Evolutionary conservation across 2,797 vertebrate species (phyloP), one percentile per base, ranked within the genome.

Genomic region (Eidolon dupreanum): DNA sequence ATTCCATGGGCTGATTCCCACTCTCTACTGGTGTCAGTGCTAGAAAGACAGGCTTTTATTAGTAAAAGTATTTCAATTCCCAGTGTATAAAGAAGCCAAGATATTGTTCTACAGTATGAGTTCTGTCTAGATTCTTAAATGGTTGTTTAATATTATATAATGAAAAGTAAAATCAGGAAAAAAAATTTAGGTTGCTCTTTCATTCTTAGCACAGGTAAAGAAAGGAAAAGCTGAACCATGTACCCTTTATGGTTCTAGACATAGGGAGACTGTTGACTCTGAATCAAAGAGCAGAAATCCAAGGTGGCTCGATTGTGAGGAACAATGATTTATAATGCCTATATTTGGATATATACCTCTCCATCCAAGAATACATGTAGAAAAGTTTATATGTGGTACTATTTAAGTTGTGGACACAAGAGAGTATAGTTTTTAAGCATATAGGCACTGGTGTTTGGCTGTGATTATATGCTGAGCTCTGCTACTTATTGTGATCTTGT

Each of bases 51-150:
- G 15, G 12, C 49, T 85, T 89, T 70, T 77, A 41, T 73, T 89
- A 79, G 16, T 74, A 31, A 33, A 68, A 46, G 1, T 59, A 74
- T 88, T 90, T 88, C 46, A 78, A 20, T 17, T 11, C 4, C 36
- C 33, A 41, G 28, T 8, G 9, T 75, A 74, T 61, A 82, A 86
- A 84, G 28, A 84, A 89, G 19, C 5, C 8, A 74, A 94, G 38
- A 24, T 53, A n/a, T 70, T 20, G 11, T 82, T 63, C 24, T 51
- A 31, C 11, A 59, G 9, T 28, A 2, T 16, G 28, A 87, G 13
- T 13, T 26, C 19, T 63, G 12, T 77, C 22, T 96, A 49, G 53
- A 83, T 91, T 91, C 36, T 96, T 31, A 77, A 92, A 61, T 85
- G 16, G 16, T 57, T 59, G n/a, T 59, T 77, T 79, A 93, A 73